A percentile compares a stretch with the other conserved stretches of the same genome.
Conservation (phyloP, 2,888 invertebrate species). For the Drosophila incognita region DNA sequence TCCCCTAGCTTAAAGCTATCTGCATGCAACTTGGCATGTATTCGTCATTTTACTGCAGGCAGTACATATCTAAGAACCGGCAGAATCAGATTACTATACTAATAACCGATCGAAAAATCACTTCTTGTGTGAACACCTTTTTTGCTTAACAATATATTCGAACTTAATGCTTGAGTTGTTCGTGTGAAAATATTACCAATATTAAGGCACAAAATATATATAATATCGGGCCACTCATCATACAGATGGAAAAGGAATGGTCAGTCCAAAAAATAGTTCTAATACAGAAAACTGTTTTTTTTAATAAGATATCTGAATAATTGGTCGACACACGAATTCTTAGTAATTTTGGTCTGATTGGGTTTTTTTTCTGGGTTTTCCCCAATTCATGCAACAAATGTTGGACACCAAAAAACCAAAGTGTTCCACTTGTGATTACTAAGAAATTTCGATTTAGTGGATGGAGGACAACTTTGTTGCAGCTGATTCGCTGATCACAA, state of each 20-base stretch:
- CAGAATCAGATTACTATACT: neutral
- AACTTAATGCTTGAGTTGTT: neutral
- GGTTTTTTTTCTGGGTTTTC: too few species aligned
- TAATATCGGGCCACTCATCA: neutral
- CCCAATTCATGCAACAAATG: too few species aligned
- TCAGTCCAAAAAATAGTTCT: neutral
- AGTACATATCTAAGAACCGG: too few species aligned
- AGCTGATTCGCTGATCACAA: slow-evolving; percentile 10
- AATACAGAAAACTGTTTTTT: neutral
- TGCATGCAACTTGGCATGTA: neutral
- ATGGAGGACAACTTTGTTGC: neutral
- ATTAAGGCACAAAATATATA: neutral
- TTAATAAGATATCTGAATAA: neutral
- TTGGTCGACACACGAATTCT: neutral
- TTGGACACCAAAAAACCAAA: neutral
- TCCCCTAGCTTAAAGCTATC: neutral
- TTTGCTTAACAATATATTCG: neutral
- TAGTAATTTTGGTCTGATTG: too few species aligned
- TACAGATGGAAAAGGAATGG: neutral
- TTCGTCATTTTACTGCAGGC: neutral
- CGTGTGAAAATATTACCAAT: neutral
- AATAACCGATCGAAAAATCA: neutral
- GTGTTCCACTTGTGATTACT: neutral
- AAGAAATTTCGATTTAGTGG: neutral
- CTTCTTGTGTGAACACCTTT: neutral